These are phyloP conservation scores for Plestiodon gilberti DNA, from an alignment of 2,113 vertebrate genomes.

Conservation along the genomic window DNA sequence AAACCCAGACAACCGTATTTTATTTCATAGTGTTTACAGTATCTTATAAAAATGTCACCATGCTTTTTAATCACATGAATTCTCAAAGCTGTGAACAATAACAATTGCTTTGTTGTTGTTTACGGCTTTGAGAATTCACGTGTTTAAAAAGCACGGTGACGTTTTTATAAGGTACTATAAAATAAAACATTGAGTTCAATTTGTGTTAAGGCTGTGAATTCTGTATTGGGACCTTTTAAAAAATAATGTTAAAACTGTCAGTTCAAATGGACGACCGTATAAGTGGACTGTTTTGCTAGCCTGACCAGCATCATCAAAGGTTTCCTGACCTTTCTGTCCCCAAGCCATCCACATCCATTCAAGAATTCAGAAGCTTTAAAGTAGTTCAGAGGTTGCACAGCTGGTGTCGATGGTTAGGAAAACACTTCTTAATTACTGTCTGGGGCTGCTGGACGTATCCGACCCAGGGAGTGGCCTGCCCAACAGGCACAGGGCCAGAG, in stretches of 20 bases:
- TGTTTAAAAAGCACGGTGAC: not conserved
- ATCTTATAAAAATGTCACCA: no score
- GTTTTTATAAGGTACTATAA: not conserved
- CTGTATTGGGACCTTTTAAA: not conserved
- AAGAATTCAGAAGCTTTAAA: not conserved
- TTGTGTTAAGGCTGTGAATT: not conserved
- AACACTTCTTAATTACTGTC: no score
- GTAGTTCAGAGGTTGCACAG: not conserved
- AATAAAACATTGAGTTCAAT: not conserved
- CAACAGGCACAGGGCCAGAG: no score
- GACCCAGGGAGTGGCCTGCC: no score
- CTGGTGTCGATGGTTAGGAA: no score
- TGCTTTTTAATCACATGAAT: no score
- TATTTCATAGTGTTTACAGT: no score
- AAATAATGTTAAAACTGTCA: not conserved
- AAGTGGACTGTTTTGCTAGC: not conserved
- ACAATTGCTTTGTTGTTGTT: no score
- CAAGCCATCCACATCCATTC: not conserved
- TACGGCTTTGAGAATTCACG: not conserved
- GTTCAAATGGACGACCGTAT: not conserved
- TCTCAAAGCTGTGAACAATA: no score
- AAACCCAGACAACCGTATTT: no score
- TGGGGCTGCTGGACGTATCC: no score
- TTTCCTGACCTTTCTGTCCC: not conserved
- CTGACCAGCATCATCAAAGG: not conserved